Percentiles rank a stretch among this genome's conserved stretches.
phyloP scores from a whole-genome alignment of 2,888 invertebrate species.

The Agrotis exclamationis region DNA sequence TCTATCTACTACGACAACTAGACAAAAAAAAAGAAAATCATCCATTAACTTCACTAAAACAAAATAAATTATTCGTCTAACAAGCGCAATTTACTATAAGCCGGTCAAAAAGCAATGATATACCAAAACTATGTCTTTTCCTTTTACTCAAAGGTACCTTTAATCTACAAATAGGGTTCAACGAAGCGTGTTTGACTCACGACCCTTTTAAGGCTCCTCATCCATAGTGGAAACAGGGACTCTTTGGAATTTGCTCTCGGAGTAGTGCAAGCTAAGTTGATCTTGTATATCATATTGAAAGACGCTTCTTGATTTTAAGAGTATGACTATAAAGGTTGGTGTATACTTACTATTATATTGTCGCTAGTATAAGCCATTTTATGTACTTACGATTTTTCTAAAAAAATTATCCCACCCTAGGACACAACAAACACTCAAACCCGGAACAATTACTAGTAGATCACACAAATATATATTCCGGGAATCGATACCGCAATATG shows the following conservation, averaged over 20 bases:
- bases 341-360: no score
- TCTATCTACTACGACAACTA: no score
- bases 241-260: slow-evolving; percentile 41
- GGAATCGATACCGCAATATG: no score
- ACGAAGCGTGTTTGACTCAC: slow-evolving; percentile 63
- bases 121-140: slow-evolving; percentile 55
- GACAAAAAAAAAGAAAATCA: background rate
- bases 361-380: background rate
- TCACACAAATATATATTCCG: no score
- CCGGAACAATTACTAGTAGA: no score
- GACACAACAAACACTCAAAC: no score
- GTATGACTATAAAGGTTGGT: background rate
- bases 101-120: slow-evolving; percentile 44
- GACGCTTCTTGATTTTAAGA: slow-evolving; percentile 37
- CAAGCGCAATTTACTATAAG: slow-evolving; percentile 29
- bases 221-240: slow-evolving; percentile 36
- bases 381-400: no score
- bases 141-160: slow-evolving; percentile 60
- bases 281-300: slow-evolving; percentile 52
- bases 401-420: no score
- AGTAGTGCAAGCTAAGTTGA: slow-evolving; percentile 43
- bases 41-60: background rate
- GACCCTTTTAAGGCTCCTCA: slow-evolving; percentile 60
- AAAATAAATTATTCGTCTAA: slow-evolving; percentile 18
- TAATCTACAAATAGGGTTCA: slow-evolving; percentile 67